Evolutionary conservation across 2,888 invertebrate genomes (phyloP).

Genomic region (Urechis unicinctus): DNA sequence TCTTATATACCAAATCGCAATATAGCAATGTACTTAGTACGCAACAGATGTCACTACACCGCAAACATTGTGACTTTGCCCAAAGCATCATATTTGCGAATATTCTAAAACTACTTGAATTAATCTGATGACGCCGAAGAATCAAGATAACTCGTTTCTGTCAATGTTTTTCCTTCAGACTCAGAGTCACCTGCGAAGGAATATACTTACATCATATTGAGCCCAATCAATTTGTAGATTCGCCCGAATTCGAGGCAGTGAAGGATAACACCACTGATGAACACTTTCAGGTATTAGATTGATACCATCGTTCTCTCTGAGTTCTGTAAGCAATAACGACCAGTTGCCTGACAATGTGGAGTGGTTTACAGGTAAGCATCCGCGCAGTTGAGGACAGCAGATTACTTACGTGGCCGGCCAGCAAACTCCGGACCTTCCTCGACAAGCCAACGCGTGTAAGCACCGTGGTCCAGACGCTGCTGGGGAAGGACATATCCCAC

Average conservation of each 20-base stretch:
- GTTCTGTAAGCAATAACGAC: too few relatives aligned
- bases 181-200: slow-evolving; percentile 74
- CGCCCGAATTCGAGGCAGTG: slow-evolving; percentile 34
- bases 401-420: slow-evolving; percentile 73
- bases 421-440: slow-evolving; percentile 68
- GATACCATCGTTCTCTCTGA: not conserved
- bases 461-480: slow-evolving; percentile 69
- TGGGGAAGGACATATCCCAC: slow-evolving; percentile 78
- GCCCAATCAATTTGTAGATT: slow-evolving; percentile 50
- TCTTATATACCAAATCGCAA: too few relatives aligned
- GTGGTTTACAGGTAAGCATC: slow-evolving; percentile 65
- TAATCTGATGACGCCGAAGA: too few relatives aligned
- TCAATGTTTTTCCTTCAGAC: slow-evolving; percentile 56
- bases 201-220: slow-evolving; percentile 76
- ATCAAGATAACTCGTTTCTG: too few relatives aligned
- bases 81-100: too few relatives aligned
- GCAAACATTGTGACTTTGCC: too few relatives aligned
- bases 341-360: too few relatives aligned
- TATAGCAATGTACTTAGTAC: too few relatives aligned
- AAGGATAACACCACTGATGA: slow-evolving; percentile 2
- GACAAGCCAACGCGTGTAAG: slow-evolving; percentile 69
- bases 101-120: too few relatives aligned
- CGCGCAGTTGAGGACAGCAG: slow-evolving; percentile 72
- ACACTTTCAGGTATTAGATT: not conserved
- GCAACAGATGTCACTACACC: too few relatives aligned